Percentiles rank a stretch among this genome's conserved stretches.
These are phyloP conservation scores for Drosophila mimetica DNA, from an alignment of 2,888 invertebrate genomes.

Conservation along the genomic window DNA sequence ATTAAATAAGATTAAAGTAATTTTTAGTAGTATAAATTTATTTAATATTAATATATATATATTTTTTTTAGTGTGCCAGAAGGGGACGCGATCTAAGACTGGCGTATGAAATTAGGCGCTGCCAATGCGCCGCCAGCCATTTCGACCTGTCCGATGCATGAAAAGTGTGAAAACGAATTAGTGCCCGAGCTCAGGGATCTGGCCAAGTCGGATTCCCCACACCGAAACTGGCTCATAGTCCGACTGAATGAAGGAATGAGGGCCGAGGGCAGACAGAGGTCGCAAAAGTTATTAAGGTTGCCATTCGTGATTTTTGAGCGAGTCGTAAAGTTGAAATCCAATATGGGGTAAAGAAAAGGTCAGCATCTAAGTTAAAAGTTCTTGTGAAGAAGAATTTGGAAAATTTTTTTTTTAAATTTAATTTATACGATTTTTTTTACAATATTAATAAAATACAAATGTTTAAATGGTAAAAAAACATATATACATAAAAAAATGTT, in stretches of 20 bases:
- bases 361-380: neutral
- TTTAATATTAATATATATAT: too few species aligned
- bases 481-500: too few species aligned
- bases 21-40: too few species aligned
- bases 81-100: slow-evolving; percentile 43
- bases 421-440: too few species aligned
- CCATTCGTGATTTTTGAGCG: slow-evolving; percentile 9
- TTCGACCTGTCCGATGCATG: slow-evolving; percentile 61
- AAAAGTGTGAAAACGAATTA: slow-evolving; percentile 79
- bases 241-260: slow-evolving; percentile 1
- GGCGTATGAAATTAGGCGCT: slow-evolving; percentile 68
- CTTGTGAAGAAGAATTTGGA: too few species aligned
- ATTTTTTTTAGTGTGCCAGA: neutral
- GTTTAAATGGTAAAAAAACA: too few species aligned
- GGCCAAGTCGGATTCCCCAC: slow-evolving; percentile 7
- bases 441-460: too few species aligned
- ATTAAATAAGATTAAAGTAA: too few species aligned
- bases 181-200: slow-evolving; percentile 39
- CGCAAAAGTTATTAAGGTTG: slow-evolving; percentile 28
- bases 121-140: slow-evolving; percentile 57
- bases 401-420: too few species aligned
- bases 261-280: slow-evolving; percentile 30
- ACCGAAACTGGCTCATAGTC: neutral
- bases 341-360: neutral
- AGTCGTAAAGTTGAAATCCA: slow-evolving; percentile 1